These are phyloP conservation scores for Bombus breviceps DNA, from an alignment of 1,140 invertebrate genomes.

Conservation along the genomic window DNA sequence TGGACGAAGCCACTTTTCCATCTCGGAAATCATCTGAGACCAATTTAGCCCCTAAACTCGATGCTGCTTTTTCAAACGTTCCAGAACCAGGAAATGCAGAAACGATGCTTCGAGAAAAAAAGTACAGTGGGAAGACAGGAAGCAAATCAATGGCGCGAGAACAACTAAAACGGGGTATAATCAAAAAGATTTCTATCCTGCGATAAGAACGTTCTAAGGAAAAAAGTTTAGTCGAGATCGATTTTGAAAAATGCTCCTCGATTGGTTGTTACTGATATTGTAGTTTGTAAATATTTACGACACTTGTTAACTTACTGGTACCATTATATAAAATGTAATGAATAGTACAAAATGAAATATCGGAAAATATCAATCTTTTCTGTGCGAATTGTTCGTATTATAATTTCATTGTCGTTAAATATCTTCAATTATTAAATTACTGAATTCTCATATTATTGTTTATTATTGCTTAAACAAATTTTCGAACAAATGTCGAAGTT, in stretches of 20 bases:
- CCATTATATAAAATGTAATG: no score
- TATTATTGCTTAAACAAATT: neutral
- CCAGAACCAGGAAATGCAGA: neutral
- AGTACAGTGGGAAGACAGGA: neutral
- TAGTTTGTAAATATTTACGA: no score
- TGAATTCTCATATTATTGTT: no score
- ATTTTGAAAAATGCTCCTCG: no score
- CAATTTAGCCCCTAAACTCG: slow-evolving; percentile 18
- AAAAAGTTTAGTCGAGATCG: no score
- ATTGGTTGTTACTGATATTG: no score
- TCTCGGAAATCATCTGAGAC: slow-evolving; percentile 42
- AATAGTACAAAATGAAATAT: no score
- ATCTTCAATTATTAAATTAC: neutral
- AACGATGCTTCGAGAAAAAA: neutral
- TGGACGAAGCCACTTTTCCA: slow-evolving; percentile 27
- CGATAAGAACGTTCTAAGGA: neutral
- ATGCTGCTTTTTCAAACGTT: neutral
- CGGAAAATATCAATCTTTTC: no score
- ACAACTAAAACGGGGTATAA: neutral
- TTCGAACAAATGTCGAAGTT: neutral
- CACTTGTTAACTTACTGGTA: no score
- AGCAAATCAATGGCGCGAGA: neutral
- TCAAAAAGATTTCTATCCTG: neutral
- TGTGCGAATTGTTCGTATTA: neutral
- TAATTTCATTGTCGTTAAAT: neutral